Evolutionary conservation across 1,140 invertebrate species (phyloP), one percentile per base, ranked within the genome.

Genomic region (Drosophila busckii): DNA sequence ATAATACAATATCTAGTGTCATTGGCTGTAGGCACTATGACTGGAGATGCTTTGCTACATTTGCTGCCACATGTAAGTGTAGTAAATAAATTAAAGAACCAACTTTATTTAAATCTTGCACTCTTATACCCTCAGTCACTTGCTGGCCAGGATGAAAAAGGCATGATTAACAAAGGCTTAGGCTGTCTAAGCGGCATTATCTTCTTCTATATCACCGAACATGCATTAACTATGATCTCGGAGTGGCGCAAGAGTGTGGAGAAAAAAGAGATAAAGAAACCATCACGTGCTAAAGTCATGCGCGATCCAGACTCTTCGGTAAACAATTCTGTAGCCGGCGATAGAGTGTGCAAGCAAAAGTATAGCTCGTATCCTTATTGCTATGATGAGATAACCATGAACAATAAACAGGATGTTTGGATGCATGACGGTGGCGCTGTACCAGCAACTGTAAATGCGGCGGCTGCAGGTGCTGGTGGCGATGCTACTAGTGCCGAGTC

Each of bases 11-110:
- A 97, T 88, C 89, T 98, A 45, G 95, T 98, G 2, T 95, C 96
- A 0, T 88, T 98, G 44, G 97, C 97, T 19, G 93, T 98, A 20
- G 96, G 96, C 7, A 96, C 96, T 2, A 89, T 98, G 35, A 93
- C 94, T 26, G 96, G 96, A 3, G 96, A 98, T 90, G 96, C 96
- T 1, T 88, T 98, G 16, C 90, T 98, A 49, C 97, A 98, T 91
- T 90, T 98, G 9, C 89, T 98, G 76, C 97, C 97, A 35, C 96
- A 98, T 89, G 96, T 93, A 63, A 93, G 90, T 88, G 2, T 7
- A 6, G 0, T 3, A 19, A 5, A 0, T 29, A 19, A 9, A 3
- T 3, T 19, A n/a, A n/a, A n/a, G n/a, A n/a, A n/a, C n/a, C n/a
- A n/a, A n/a, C n/a, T 10, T 3, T 1, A 15, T 0, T 20, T 23